phyloP scores from a whole-genome alignment of 2,888 invertebrate genomes.

The Tortricodes alternella region DNA sequence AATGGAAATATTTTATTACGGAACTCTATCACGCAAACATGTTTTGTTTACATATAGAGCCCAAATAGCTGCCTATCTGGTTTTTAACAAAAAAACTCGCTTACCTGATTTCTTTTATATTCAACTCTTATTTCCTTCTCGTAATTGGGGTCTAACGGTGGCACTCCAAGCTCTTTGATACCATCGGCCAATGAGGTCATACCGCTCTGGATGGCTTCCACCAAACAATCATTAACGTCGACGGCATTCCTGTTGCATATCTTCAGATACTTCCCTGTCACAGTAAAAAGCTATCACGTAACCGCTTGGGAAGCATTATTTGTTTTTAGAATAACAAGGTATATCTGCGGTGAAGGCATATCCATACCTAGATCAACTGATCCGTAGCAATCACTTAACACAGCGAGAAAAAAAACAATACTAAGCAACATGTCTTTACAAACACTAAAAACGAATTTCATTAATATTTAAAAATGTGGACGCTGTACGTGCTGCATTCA shows the following conservation, averaged over 20 bases:
- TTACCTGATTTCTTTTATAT: conserved; percentile 76
- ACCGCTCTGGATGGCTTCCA: conserved; percentile 78
- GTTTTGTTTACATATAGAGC: too few species aligned
- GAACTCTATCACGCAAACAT: too few species aligned
- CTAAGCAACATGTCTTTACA: conserved; percentile 36
- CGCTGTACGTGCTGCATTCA: conserved; percentile 36
- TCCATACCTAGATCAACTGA: conserved; percentile 63
- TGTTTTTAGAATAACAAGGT: neutral
- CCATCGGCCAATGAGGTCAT: conserved; percentile 65
- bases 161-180: conserved; percentile 75
- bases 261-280: conserved; percentile 77
- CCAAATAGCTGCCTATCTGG: neutral
- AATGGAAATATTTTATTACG: too few species aligned
- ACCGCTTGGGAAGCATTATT: neutral
- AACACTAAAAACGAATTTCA: conserved; percentile 37
- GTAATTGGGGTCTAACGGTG: conserved; percentile 76
- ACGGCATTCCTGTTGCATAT: conserved; percentile 80
- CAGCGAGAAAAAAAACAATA: conserved; percentile 41
- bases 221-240: conserved; percentile 83
- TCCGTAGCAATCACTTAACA: conserved; percentile 47
- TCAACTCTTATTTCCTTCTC: conserved; percentile 66
- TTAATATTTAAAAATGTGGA: neutral
- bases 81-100: neutral
- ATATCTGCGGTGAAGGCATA: neutral
- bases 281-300: conserved; percentile 31